Base-by-base conservation (phyloP, 1,140 invertebrate genomes). In the Phortica variegata region DNA sequence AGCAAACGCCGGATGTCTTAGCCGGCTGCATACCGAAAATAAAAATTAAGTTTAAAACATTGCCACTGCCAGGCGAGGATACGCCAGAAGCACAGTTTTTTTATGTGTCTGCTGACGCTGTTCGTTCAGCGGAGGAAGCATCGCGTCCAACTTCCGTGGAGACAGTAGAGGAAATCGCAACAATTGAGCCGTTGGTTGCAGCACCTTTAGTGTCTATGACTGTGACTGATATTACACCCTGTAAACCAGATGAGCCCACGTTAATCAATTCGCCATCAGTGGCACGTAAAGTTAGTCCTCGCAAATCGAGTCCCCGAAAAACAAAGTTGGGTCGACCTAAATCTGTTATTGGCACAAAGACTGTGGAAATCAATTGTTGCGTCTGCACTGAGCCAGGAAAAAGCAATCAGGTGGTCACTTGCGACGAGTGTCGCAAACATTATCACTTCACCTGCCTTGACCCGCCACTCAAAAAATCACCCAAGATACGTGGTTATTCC, bases 381-480 rank as follows among this genome's bases (percentile, higher is more conserved):
- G 50, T 73, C 16, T 73, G 70, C 43, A 54, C 38, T 7, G 33
- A 62, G 43, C 47, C 46, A n/a, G 57, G 77, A 73, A 58, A 58
- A 19, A 16, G 52, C 21, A 60, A 69, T 33, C 71, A 73, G 50
- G 56, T 58, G 39, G 70, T 73, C 32, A 93, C 90, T 75, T 97
- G 94, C 79, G 93, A 97, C 77, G 91, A 95, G 74, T 97, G 94
- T 77, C 82, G 84, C 65, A 87, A 90, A 68, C 85, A 88, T 55
- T 96, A 93, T 78, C 93, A 97, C 78, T 95, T 95, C 73, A 84
- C 83, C 20, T 97, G 94, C 77, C 79, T 96, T 47, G 89, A 94
- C 76, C 94, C 94, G 31, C 93, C 93, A 2, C 81, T 93, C 1
- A 95, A 93, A 76, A 95, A 95, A 76, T 90, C 91, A 36, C 94